phyloP scores from a whole-genome alignment of 2,797 vertebrate species.

The Crocidura indochinensis region DNA sequence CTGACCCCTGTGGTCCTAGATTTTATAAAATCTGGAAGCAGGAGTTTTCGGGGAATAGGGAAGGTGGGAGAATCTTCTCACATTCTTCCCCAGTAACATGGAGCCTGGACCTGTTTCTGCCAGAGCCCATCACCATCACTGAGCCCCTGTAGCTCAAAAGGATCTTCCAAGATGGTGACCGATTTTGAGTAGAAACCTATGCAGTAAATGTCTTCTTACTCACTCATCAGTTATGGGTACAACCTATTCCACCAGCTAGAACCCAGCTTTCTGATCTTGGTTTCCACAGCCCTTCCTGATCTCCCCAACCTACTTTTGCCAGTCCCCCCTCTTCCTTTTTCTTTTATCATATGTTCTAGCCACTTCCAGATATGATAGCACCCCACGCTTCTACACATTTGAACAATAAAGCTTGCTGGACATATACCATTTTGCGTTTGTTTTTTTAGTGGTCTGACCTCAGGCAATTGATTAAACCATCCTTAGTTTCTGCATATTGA shows the following conservation, averaged over 20 bases:
- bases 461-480: background rate
- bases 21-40: background rate
- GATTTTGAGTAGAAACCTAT: slow-evolving; percentile 49
- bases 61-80: slow-evolving; percentile 48
- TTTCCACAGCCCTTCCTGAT: background rate
- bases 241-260: background rate
- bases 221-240: too few species aligned
- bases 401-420: background rate
- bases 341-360: background rate
- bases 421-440: background rate
- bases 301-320: background rate
- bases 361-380: background rate
- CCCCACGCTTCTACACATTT: fast-evolving
- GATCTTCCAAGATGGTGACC: slow-evolving; percentile 61
- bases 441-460: background rate
- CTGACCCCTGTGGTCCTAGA: slow-evolving; percentile 19
- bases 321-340: background rate
- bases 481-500: slow-evolving; percentile 28
- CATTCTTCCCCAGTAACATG: slow-evolving; percentile 15
- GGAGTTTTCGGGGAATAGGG: too few species aligned
- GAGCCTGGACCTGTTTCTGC: slow-evolving; percentile 1
- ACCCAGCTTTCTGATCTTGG: background rate
- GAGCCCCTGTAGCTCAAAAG: background rate
- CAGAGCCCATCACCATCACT: slow-evolving; percentile 31
- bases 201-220: background rate